Evolutionary conservation across 2,888 invertebrate genomes (phyloP), one percentile per base, ranked within the genome.

Genomic region (Copidosoma aretas): DNA sequence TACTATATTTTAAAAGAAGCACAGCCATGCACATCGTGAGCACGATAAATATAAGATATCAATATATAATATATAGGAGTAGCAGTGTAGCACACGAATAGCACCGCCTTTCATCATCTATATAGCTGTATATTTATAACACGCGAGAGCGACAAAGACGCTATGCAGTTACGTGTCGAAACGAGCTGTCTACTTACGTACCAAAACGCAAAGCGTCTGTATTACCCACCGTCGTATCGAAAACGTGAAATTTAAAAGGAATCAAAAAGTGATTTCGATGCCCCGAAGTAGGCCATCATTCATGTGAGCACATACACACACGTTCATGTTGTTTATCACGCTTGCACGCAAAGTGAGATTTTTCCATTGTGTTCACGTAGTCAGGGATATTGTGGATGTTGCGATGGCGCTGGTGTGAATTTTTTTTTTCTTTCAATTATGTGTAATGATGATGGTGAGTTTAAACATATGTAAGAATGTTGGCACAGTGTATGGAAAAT

Each of bases 121-220:
- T 59, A 68, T 68, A 68, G 60, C 61, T 64, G 67, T 60, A 56
- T 58, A 46, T 46, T 8, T 46, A 46, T 46, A 46, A 15, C 43
- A 15, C 43, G 43, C 43, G 43, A 46, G 12, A 8, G 43, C 14
- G 32, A 68, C 21, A 43, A 53, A 54, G 14, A 19, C 54, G 21
- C 54, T 14, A 3, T 54, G 2, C 4, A 54, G 3, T 5, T 32
- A 32, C 8, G 10, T 19, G 14, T 21, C 8, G 15, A 56, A 17
- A 10, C 10, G n/a, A 71, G 71, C 69, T 71, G 59, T 64, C 69
- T 71, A 69, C n/a, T n/a, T n/a, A n/a, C n/a, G n/a, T n/a, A n/a
- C 71, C 71, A 71, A 71, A 71, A 62, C 24, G 39, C 46, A 65
- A 60, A 59, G 43, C 57, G 61, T 46, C 17, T 46, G 43, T 14